A percentile compares a stretch with the other conserved stretches of the same genome.
phyloP scores from a whole-genome alignment of 2,113 vertebrate species.

The Pluvialis apricaria region DNA sequence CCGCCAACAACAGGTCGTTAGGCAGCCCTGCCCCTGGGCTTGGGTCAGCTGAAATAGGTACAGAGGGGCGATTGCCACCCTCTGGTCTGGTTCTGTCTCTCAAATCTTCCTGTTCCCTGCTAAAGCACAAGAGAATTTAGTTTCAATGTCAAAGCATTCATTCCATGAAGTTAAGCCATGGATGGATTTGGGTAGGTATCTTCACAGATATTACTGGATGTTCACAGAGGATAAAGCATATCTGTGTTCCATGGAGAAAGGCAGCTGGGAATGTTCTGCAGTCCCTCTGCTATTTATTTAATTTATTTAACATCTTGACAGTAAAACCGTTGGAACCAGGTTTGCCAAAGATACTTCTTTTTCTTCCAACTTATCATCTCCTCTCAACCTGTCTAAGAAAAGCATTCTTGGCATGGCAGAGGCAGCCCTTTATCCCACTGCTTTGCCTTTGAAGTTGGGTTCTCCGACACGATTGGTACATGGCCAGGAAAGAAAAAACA shows the following conservation, averaged over 20 bases:
- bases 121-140: background rate
- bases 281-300: background rate
- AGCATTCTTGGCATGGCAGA: conserved; percentile 18
- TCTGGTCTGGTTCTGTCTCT: background rate
- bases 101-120: background rate
- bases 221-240: background rate
- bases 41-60: background rate
- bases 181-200: background rate
- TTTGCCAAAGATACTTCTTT: conserved; percentile 3
- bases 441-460: background rate
- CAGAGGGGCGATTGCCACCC: background rate
- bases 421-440: background rate
- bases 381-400: background rate
- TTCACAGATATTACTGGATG: background rate
- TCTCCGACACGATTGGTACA: background rate
- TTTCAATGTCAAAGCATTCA: background rate
- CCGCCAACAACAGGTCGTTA: background rate
- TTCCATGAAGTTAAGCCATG: background rate
- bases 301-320: background rate
- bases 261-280: background rate
- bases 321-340: background rate
- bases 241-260: background rate
- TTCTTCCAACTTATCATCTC: background rate
- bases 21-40: background rate
- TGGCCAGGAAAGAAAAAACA: background rate